Percentiles rank a stretch among this genome's conserved stretches.
These are phyloP conservation scores for Mylabris phalerata DNA, from an alignment of 1,140 invertebrate species.

Conservation along the genomic window DNA sequence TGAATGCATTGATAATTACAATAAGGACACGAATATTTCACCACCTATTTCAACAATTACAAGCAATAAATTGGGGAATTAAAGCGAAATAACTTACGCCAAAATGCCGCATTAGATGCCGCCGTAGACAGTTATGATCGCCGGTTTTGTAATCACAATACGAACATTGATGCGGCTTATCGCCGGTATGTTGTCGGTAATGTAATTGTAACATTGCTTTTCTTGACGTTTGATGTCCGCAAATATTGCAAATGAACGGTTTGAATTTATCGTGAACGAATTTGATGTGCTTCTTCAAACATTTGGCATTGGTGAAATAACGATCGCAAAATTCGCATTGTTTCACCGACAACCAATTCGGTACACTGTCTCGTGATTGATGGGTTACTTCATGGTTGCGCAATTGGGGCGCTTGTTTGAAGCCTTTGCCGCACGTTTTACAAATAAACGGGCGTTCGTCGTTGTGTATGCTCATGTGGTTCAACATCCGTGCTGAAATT, in stretches of 20 bases:
- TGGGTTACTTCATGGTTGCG: slow-evolving; percentile 55
- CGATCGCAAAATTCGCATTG: slow-evolving; percentile 63
- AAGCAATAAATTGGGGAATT: neutral
- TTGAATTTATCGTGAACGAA: slow-evolving; percentile 71
- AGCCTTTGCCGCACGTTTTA: slow-evolving; percentile 53
- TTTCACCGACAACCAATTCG: slow-evolving; percentile 56
- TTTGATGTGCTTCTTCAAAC: slow-evolving; percentile 68
- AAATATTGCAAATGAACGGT: slow-evolving; percentile 68
- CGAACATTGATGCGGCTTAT: slow-evolving; percentile 65
- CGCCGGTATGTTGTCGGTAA: slow-evolving; percentile 62
- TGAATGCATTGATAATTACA: slow-evolving; percentile 65
- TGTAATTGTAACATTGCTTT: slow-evolving; percentile 54
- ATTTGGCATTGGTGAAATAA: slow-evolving; percentile 66
- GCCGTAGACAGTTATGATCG: slow-evolving; percentile 64
- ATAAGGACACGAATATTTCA: slow-evolving; percentile 56
- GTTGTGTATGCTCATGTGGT: slow-evolving; percentile 56
- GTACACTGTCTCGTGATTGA: slow-evolving; percentile 43
- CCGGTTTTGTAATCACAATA: slow-evolving; percentile 61
- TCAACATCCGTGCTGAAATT: slow-evolving; percentile 19
- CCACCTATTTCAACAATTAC: slow-evolving; percentile 13
- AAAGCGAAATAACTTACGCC: slow-evolving; percentile 42
- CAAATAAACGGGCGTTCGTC: slow-evolving; percentile 53
- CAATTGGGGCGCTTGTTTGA: slow-evolving; percentile 58
- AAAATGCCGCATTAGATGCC: slow-evolving; percentile 69
- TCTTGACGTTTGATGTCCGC: slow-evolving; percentile 62